Percentiles rank a stretch among this genome's conserved stretches.
Conservation (phyloP, 2,113 vertebrate genomes). For the Orthonyx spaldingii region DNA sequence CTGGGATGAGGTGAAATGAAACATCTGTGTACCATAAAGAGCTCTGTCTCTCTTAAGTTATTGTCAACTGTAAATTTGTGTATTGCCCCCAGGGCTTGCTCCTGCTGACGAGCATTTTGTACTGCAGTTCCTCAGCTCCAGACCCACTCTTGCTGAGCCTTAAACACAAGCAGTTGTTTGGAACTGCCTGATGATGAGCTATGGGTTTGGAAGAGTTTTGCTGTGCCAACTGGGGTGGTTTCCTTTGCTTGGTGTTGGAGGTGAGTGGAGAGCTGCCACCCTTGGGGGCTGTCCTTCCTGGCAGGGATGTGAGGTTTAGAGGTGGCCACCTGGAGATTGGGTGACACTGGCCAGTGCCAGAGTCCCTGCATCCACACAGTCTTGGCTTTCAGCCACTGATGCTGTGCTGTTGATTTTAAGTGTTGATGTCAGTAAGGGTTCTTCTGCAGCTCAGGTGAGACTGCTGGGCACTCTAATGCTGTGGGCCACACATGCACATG, state of each 20-base stretch:
- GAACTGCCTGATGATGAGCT: background rate
- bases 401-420: background rate
- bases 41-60: constrained; percentile 20
- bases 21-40: constrained; percentile 9
- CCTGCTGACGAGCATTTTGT: background rate
- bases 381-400: background rate
- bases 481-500: accelerated
- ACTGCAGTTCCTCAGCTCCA: background rate
- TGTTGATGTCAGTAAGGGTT: background rate
- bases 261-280: background rate
- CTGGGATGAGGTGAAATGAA: constrained; percentile 34
- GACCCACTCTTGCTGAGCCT: background rate
- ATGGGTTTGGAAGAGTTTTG: background rate
- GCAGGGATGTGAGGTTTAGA: background rate
- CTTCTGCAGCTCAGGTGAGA: background rate
- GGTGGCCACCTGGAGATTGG: background rate
- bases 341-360: background rate
- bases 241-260: background rate
- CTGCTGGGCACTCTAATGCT: background rate
- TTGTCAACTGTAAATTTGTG: background rate
- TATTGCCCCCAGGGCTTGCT: background rate
- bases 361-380: background rate
- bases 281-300: background rate
- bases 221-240: accelerated
- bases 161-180: background rate